These are phyloP conservation scores for Lepidurus apus DNA, from an alignment of 1,140 invertebrate genomes.

Conservation along the genomic window DNA sequence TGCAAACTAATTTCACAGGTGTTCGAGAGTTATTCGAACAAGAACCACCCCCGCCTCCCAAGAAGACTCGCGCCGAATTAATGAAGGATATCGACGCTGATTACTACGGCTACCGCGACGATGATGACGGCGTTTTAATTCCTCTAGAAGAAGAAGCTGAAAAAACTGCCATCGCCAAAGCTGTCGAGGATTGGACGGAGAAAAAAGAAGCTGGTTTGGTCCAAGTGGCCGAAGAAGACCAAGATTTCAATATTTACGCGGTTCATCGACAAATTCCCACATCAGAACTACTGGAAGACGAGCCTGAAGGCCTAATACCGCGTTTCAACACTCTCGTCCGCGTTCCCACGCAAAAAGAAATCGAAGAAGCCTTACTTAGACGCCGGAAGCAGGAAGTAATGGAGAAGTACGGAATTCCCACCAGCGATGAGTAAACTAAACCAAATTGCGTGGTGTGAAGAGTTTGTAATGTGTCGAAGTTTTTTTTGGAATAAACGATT, in stretches of 20 bases:
- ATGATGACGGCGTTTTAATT: conserved; percentile 91
- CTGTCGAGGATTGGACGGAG: conserved; percentile 48
- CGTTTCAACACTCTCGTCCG: conserved; percentile 74
- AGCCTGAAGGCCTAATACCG: conserved; percentile 45
- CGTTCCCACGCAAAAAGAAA: conserved; percentile 79
- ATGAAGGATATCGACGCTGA: conserved; percentile 98
- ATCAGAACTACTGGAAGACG: conserved; percentile 30
- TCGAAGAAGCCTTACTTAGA: conserved; percentile 79
- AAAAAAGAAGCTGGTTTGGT: conserved; percentile 44
- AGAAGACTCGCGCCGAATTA: conserved; percentile 89
- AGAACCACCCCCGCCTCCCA: conserved; percentile 77
- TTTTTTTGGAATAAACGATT: conserved; percentile 9
- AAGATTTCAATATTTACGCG: conserved; percentile 33
- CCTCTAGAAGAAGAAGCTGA: conserved; percentile 80
- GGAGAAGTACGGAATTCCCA: conserved; percentile 56
- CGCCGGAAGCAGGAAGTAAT: conserved; percentile 85
- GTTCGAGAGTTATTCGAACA: conserved; percentile 97
- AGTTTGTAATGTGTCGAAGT: neutral
- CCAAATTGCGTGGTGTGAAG: neutral
- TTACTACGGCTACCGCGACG: conserved; percentile 98
- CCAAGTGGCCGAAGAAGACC: conserved; percentile 35
- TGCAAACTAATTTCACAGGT: conserved; percentile 48
- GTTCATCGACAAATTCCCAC: conserved; percentile 28
- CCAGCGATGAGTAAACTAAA: neutral
- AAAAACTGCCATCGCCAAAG: conserved; percentile 50